Evolutionary conservation across 2,113 vertebrate species (phyloP).

Genomic region (Oreocharis arfaki): DNA sequence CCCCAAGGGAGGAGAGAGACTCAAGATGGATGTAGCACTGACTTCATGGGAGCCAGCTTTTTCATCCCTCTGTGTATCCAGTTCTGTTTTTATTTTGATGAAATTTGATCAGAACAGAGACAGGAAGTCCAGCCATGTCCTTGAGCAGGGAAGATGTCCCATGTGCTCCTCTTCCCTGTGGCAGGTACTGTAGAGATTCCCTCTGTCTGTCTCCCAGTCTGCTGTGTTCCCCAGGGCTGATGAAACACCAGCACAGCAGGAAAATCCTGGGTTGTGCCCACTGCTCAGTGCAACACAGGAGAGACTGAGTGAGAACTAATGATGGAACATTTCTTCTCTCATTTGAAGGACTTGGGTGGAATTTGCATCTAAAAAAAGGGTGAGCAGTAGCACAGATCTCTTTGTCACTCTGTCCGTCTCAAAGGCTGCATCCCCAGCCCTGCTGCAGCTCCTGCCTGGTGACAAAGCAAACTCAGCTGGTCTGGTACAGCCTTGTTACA

Average conservation of each 20-base stretch:
- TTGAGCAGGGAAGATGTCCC: background rate
- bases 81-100: background rate
- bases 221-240: background rate
- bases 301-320: background rate
- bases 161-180: background rate
- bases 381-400: background rate
- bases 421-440: accelerated
- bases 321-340: background rate
- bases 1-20: background rate
- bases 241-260: background rate
- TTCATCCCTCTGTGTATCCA: background rate
- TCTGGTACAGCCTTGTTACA: background rate
- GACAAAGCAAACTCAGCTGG: background rate
- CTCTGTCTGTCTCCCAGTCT: background rate
- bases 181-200: background rate
- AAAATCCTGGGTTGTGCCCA: background rate
- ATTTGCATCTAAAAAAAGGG: background rate
- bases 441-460: background rate
- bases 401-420: background rate
- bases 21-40: background rate
- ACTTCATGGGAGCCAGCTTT: background rate
- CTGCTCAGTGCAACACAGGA: background rate
- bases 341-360: background rate
- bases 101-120: background rate
- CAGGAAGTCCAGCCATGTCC: background rate